phyloP scores from a whole-genome alignment of 2,113 vertebrate species.

The Asarcornis scutulata region DNA sequence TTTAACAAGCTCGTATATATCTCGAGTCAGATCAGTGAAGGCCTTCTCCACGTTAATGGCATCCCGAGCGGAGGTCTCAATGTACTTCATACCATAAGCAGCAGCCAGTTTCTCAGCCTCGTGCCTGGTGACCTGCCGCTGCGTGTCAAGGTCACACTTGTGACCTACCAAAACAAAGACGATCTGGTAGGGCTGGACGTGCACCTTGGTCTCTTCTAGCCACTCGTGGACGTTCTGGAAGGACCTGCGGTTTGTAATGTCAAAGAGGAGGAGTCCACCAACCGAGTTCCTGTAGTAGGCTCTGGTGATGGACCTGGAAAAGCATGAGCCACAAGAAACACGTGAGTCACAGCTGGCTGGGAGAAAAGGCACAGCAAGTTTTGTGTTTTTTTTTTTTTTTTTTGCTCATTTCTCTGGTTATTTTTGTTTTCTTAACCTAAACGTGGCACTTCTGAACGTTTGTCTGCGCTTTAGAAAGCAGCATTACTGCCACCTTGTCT shows the following conservation, averaged over 20 bases:
- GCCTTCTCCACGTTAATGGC: slow-evolving; percentile 97
- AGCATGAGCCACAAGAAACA: slow-evolving; percentile 17
- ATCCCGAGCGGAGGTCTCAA: slow-evolving; percentile 94
- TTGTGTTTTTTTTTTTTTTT: not conserved
- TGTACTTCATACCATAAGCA: slow-evolving; percentile 92
- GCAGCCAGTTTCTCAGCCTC: slow-evolving; percentile 95
- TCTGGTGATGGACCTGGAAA: slow-evolving; percentile 87
- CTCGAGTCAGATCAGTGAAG: slow-evolving; percentile 93
- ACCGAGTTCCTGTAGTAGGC: slow-evolving; percentile 97
- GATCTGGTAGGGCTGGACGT: slow-evolving; percentile 94
- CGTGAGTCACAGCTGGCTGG: not conserved
- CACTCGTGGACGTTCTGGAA: slow-evolving; percentile 95
- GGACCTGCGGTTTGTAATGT: slow-evolving; percentile 96
- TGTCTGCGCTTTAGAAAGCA: not conserved
- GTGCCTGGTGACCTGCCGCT: slow-evolving; percentile 92
- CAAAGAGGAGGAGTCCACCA: slow-evolving; percentile 95
- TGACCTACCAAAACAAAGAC: slow-evolving; percentile 95
- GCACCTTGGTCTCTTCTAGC: slow-evolving; percentile 93
- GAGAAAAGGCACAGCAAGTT: not conserved
- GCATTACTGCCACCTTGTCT: not conserved
- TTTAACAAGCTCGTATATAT: slow-evolving; percentile 95
- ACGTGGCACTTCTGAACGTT: not conserved
- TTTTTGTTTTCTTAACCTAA: not conserved
- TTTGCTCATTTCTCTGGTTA: not conserved
- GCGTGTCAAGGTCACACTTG: slow-evolving; percentile 95